Evolutionary conservation across 1,140 invertebrate genomes (phyloP), one percentile per base, ranked within the genome.

Genomic region (Frieseomelitta varia): DNA sequence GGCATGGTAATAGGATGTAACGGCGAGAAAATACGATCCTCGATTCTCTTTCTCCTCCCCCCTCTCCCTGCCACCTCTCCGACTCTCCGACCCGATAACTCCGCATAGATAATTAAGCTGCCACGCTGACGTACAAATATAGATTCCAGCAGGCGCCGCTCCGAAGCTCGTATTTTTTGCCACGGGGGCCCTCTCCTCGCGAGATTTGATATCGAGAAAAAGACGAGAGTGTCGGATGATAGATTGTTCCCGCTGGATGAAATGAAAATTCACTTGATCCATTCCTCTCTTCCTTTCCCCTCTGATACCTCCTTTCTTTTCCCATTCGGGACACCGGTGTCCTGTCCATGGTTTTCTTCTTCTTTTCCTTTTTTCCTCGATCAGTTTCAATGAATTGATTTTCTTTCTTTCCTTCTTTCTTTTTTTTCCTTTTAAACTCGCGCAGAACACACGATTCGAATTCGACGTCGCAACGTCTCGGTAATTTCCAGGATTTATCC

Each of bases 1-100:
- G 51, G 56, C 30, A 79, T 76, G 53, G 85, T 87, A 89, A 89
- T 87, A 79, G 85, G 81, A 89, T 87, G 79, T 89, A 89, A 87
- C 85, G 71, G 72, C 58, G 87, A 81, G 81, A 84, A 84, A 89
- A 89, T 87, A 75, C 75, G 84, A 88, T 85, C 72, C 79, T 76
- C 65, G 79, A 79, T 85, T 86, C 79, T 79, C 77, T 58, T 61
- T 73, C 30, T 61, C 34, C n/a, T 6, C 1, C 2, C 3, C 39
- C 6, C 17, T 34, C 30, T 67, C 53, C 3, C 53, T 12, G 6
- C 24, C 11, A 21, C 68, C 56, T 80, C 79, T 68, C 71, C 74
- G 58, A n/a, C 24, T 61, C 1, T 24, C 12, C 12, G 24, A 24
- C 14, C 58, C 73, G 87, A 83, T 88, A 68, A 82, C 71, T 77